Base-by-base conservation (phyloP, 2,797 vertebrate genomes). In the Aselliscus stoliczkanus region DNA sequence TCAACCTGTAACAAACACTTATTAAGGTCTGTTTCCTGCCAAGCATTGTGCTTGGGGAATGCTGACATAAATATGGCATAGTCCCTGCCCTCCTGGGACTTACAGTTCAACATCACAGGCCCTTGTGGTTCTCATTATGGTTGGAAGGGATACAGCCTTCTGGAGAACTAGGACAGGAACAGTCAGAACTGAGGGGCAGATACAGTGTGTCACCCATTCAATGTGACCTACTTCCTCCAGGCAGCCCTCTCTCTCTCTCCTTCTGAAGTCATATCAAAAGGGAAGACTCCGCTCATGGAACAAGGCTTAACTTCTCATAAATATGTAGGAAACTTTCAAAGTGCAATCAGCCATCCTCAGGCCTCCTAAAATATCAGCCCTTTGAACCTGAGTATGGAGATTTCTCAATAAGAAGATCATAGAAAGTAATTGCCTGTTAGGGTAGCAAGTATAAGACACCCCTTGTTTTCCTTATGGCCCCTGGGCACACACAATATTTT, bases 381-480 rank as follows among this genome's bases (percentile, higher is more conserved):
- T 95, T 94, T 97, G 76, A 95, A 95, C 93, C 95, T 94, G 65
- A 52, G 56, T 84, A 69, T 85, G 83, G 88, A 27, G 29, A 62
- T 96, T 97, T 92, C 83, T 95, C 80, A 94, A 31, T 96, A 95
- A 89, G 83, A 84, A 91, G 85, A 95, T 95, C 86, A 95, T 47
- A 93, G 80, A 77, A 96, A 96, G 95, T 96, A 96, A 97, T 87
- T 97, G 89, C 86, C 87, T 95, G 31, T 95, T 96, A 87, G 65
- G 88, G 47, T 56, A 91, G 80, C 88, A 88, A 97, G 65, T 56
- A n/a, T 52, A 84, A 96, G 91, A 94, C 75, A 96, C 91, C 93
- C 70, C 93, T 83, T 97, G 80, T 96, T 97, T 97, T 97, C 95
- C 88, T 89, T 97, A 11, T 97, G 94, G 88, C 91, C 83, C 58